Percentiles rank a stretch among this genome's conserved stretches.
Evolutionary conservation across 2,113 vertebrate genomes (phyloP).

Genomic region (Eublepharis macularius): DNA sequence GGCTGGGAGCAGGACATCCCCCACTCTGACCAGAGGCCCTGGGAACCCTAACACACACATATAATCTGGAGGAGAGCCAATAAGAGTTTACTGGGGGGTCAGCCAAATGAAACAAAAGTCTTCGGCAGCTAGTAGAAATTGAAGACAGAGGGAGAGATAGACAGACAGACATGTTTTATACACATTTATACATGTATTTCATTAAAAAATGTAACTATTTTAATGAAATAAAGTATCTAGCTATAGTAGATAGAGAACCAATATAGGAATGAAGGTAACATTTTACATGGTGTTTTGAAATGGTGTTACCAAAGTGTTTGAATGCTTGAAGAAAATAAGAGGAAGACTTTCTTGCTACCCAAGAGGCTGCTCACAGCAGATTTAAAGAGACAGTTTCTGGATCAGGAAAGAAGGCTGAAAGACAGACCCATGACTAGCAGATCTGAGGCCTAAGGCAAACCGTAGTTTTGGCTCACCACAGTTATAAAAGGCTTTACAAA

Average conservation of each 20-base stretch:
- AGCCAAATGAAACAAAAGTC: no score
- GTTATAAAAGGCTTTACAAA: conserved; percentile 3
- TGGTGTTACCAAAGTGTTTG: background rate
- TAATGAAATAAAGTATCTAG: background rate
- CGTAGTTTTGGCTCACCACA: background rate
- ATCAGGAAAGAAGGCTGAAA: background rate
- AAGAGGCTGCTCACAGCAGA: background rate
- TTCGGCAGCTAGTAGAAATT: no score
- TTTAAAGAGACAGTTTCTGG: no score
- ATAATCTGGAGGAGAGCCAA: no score
- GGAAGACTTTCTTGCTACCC: background rate
- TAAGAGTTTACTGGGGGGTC: no score
- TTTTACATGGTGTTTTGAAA: background rate
- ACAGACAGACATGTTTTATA: no score
- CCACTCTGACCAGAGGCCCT: no score
- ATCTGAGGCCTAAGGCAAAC: background rate
- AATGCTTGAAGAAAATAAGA: background rate
- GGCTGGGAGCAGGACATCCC: no score
- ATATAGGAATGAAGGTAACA: background rate
- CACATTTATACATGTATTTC: no score
- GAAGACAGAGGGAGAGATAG: no score
- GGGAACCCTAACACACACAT: no score
- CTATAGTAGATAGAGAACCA: background rate
- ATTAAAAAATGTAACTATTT: background rate
- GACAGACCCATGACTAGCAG: background rate